Evolutionary conservation across 2,888 invertebrate species (phyloP), one percentile per base, ranked within the genome.

Genomic region (Dioctria linearis): DNA sequence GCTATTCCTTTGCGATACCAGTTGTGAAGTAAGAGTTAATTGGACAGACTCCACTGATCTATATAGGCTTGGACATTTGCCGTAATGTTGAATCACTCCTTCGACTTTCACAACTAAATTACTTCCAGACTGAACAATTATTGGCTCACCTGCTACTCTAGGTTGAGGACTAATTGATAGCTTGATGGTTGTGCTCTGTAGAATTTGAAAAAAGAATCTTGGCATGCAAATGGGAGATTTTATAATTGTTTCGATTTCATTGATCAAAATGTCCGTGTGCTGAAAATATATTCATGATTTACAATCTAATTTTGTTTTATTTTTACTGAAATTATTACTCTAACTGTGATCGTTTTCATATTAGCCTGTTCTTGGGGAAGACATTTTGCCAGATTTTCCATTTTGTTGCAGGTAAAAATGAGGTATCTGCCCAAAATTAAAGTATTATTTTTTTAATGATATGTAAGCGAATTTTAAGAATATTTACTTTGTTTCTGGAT

Each of bases 51-150:
- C 90, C 82, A 96, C 93, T 85, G 92, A 91, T 54, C 95, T 90
- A 86, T 93, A 95, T 9, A 94, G 87, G 4, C 94, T 93, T 5
- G 93, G 92, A 81, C 90, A 90, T 83, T 91, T 91, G 40, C 93
- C 94, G 75, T 87, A 88, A 84, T 94, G 94, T 84, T 95, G 94
- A 69, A 98, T 92, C 1, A 98, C 97, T 0, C 98, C 98, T 89
- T 98, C 98, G 3, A 98, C 95, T 90, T 97, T 97, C 40, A 98
- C 92, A 1, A 97, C 96, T 81, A 98, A 91, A 84, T 96, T 95
- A 84, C 96, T 95, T 79, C 95, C 95, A 61, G 94, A 93, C 81
- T 95, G 95, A 54, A 98, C 93, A 82, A 94, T 91, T 69, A 97
- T 94, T 67, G 95, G 95, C 84, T 98, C 98, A 0, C 95, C 95